Evolutionary conservation across 2,888 invertebrate genomes (phyloP).

Genomic region (Stratiomys singularior): DNA sequence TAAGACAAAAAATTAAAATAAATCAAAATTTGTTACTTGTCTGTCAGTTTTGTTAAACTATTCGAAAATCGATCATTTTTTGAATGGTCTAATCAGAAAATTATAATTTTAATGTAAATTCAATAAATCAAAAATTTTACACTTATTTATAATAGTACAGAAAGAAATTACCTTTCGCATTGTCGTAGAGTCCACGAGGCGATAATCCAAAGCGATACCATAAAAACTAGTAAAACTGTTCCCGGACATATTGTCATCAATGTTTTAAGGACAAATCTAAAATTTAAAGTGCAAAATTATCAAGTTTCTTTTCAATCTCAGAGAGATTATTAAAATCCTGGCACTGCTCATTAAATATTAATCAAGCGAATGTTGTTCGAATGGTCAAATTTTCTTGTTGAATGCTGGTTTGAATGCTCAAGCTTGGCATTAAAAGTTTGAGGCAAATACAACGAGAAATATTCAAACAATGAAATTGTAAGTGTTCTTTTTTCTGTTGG

Average conservation of each 20-base stretch:
- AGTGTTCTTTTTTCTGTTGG: too few relatives aligned
- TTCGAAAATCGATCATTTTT: constrained; percentile 29
- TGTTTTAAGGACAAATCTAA: constrained; percentile 92
- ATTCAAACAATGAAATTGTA: too few relatives aligned
- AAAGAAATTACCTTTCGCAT: constrained; percentile 89
- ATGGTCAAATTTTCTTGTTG: too few relatives aligned
- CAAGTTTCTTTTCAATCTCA: too few relatives aligned
- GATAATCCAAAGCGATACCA: constrained; percentile 99
- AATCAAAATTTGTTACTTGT: constrained; percentile 35
- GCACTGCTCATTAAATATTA: too few relatives aligned
- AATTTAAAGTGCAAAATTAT: constrained; percentile 47
- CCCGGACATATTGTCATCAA: constrained; percentile 99
- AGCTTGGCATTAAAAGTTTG: too few relatives aligned
- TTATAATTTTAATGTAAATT: constrained; percentile 15
- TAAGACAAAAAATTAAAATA: background rate
- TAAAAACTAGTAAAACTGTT: constrained; percentile 97
- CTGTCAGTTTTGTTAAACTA: constrained; percentile 47
- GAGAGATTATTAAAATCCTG: too few relatives aligned
- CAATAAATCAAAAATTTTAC: constrained; percentile 11
- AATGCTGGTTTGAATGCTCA: too few relatives aligned
- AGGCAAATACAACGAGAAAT: too few relatives aligned
- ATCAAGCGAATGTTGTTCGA: too few relatives aligned
- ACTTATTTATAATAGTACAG: background rate
- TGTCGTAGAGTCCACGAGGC: constrained; percentile 99
- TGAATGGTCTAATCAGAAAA: constrained; percentile 6